phyloP scores from a whole-genome alignment of 2,113 vertebrate genomes.

The Pangasianodon gigas region DNA sequence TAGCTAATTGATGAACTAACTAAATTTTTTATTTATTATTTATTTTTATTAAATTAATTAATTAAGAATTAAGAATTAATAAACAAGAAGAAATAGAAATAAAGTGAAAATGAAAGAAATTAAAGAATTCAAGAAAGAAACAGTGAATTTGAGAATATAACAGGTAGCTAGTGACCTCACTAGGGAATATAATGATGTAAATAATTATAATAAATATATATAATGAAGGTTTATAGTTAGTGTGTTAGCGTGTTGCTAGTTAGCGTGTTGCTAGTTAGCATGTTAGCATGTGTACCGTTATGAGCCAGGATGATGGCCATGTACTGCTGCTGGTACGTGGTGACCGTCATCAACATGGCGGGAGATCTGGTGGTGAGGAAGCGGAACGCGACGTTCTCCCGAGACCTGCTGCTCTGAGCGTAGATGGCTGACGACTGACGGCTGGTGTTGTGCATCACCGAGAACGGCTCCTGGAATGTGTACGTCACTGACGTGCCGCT shows the following conservation, averaged over 20 bases:
- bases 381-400: conserved; percentile 78
- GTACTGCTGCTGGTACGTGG: conserved; percentile 78
- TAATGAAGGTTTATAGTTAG: not conserved
- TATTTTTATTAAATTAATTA: no score
- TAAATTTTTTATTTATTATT: no score
- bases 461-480: conserved; percentile 82
- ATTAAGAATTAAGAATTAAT: no score
- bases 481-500: conserved; percentile 78
- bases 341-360: conserved; percentile 79
- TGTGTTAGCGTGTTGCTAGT: not conserved
- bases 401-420: conserved; percentile 68
- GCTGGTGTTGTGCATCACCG: conserved; percentile 78
- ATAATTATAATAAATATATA: not conserved
- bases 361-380: conserved; percentile 78
- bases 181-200: not conserved
- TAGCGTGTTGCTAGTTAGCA: not conserved
- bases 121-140: not conserved
- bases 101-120: not conserved
- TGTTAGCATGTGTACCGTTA: conserved; percentile 71
- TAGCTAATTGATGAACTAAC: no score
- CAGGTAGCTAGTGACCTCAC: not conserved
- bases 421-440: conserved; percentile 79
- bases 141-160: not conserved
- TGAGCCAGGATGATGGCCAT: conserved; percentile 80
- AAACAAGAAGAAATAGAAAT: not conserved